Evolutionary conservation across 2,113 vertebrate species (phyloP), one percentile per base, ranked within the genome.

Genomic region (Triplophysa siluroides): DNA sequence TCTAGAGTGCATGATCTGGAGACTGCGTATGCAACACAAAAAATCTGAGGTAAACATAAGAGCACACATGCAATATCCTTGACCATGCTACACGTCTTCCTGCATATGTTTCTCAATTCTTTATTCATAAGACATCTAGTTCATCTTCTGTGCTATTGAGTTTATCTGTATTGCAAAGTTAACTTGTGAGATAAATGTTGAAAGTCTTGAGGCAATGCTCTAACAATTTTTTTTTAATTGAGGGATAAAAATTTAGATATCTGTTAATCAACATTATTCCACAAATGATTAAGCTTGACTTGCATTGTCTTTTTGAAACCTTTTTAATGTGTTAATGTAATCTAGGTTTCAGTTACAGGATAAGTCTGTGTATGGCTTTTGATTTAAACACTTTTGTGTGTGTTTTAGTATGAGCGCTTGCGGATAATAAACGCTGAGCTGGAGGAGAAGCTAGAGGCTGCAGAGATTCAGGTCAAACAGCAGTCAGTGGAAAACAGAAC

Each of bases 391-490:
- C 4, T 4, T 50, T 76, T 82, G 6, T 88, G 43, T 45, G 62
- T 45, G 62, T 72, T 89, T 24, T 90, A 99, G 98, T 93, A 96
- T 19, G 95, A 98, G 41, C 94, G 96, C 78, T 85, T 98, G 85
- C 95, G 90, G 83, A 95, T 93, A 75, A 84, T 95, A 71, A 93
- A 95, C 18, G 88, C 86, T 23, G 97, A 99, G 82, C 90, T 98
- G 5, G 97, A 99, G 89, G 97, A 99, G 88, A 98, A 96, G 76
- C 92, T 95, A 50, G 96, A 98, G 88, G 94, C 95, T 11, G 91
- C 97, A 10, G 98, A 99, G 79, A 95, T 99, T 87, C 97, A 99
- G 81, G 92, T 94, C 83, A 98, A 99, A 81, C 94, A 93, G 29
- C 94, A 96, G 38, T 97, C 96, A 33, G 1, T 92, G 3, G 96